Conservation (phyloP, 2,888 invertebrate species). For the Ctenicera cuprea region DNA sequence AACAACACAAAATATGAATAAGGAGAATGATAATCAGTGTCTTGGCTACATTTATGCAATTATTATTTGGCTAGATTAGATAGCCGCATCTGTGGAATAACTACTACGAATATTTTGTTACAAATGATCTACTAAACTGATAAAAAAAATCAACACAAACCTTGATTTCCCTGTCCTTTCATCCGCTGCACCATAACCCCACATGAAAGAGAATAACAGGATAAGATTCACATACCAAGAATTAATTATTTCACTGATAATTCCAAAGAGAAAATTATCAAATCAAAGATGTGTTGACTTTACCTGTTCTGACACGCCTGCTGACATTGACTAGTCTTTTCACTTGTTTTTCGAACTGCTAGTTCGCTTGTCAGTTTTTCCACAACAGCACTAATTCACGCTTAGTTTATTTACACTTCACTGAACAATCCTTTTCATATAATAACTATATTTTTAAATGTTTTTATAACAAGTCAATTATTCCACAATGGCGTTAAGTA, state of each 20-base stretch:
- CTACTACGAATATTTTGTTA: slow-evolving; percentile 16
- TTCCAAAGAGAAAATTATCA: slow-evolving; percentile 66
- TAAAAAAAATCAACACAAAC: slow-evolving; percentile 69
- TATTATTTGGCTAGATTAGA: slow-evolving; percentile 19
- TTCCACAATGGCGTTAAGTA: slow-evolving; percentile 71
- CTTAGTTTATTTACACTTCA: slow-evolving; percentile 62
- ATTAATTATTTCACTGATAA: slow-evolving; percentile 61
- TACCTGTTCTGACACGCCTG: slow-evolving; percentile 95
- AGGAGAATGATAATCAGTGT: not conserved
- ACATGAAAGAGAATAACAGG: slow-evolving; percentile 77
- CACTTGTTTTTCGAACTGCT: slow-evolving; percentile 72
- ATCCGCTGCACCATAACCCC: slow-evolving; percentile 80
- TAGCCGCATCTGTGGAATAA: not conserved
- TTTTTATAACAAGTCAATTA: slow-evolving; percentile 67
- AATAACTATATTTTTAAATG: slow-evolving; percentile 61
- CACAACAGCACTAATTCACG: slow-evolving; percentile 67
- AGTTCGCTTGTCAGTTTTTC: slow-evolving; percentile 64
- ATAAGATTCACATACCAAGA: slow-evolving; percentile 62
- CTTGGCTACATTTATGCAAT: not conserved
- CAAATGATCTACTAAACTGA: slow-evolving; percentile 12
- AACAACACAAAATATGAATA: slow-evolving; percentile 51
- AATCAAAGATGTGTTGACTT: slow-evolving; percentile 69
- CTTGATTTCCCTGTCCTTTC: slow-evolving; percentile 92
- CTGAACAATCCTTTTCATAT: slow-evolving; percentile 58
- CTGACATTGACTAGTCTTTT: slow-evolving; percentile 89